Conservation (phyloP, 64 coral and sea anemone genomes). For the Actinia tenebrosa region DNA sequence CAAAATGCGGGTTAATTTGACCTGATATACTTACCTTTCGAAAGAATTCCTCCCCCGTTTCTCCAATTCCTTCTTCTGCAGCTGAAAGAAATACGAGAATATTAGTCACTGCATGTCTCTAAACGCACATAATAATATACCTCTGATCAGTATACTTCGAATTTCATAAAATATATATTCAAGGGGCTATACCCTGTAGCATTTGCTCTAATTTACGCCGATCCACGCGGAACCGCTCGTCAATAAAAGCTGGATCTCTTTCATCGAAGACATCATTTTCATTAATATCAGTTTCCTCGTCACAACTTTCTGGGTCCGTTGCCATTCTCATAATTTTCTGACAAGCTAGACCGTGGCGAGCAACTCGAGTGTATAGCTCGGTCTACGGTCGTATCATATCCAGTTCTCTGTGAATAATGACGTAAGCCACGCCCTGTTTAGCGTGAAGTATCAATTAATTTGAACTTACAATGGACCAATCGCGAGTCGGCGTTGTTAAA, state of each 20-base stretch:
- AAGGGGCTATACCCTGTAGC: slow-evolving; percentile 71
- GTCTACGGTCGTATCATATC: slow-evolving; percentile 35
- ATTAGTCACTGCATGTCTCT: slow-evolving; percentile 9
- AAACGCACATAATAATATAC: background rate
- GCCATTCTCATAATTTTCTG: slow-evolving; percentile 79
- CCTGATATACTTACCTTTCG: slow-evolving; percentile 60
- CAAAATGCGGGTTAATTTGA: slow-evolving; percentile 27
- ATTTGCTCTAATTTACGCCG: slow-evolving; percentile 96
- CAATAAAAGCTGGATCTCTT: slow-evolving; percentile 66
- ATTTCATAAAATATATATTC: background rate
- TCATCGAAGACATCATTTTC: slow-evolving; percentile 55
- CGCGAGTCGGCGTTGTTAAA: background rate
- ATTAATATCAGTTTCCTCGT: slow-evolving; percentile 65
- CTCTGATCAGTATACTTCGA: background rate
- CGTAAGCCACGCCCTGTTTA: slow-evolving; percentile 93
- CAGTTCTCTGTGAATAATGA: slow-evolving; percentile 40
- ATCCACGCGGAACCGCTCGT: slow-evolving; percentile 94
- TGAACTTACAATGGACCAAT: slow-evolving; percentile 40
- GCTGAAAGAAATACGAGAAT: slow-evolving; percentile 37
- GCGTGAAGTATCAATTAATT: slow-evolving; percentile 68
- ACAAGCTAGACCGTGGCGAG: slow-evolving; percentile 15
- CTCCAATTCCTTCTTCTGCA: slow-evolving; percentile 65
- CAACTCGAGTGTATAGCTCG: slow-evolving; percentile 5
- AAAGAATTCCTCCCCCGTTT: slow-evolving; percentile 88
- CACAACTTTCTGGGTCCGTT: slow-evolving; percentile 71